phyloP scores from a whole-genome alignment of 2,888 invertebrate species.

The Trissonchulus latispiculum region DNA sequence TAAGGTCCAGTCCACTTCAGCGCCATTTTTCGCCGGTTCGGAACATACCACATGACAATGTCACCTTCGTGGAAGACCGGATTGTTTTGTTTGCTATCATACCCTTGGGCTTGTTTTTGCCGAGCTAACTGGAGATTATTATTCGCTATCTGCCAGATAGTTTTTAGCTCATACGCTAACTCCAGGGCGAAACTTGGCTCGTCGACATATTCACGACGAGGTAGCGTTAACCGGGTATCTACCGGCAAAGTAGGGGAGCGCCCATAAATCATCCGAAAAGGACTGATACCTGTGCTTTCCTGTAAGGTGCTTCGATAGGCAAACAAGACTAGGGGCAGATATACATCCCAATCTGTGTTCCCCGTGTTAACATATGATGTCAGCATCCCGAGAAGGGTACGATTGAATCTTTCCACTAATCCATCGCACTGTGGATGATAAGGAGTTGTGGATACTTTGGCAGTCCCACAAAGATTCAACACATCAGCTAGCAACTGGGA shows the following conservation, averaged over 20 bases:
- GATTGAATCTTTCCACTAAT: conserved; percentile 30
- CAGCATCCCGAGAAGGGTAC: conserved; percentile 26
- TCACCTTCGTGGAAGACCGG: not conserved
- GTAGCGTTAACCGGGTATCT: not conserved
- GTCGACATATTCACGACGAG: not conserved
- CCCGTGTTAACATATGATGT: not conserved
- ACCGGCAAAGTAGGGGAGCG: not conserved
- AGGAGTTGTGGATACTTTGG: conserved; percentile 21
- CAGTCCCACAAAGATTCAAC: conserved; percentile 22
- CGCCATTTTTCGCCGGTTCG: not conserved
- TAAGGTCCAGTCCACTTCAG: not conserved
- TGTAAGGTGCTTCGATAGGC: conserved; percentile 31
- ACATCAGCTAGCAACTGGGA: conserved; percentile 23
- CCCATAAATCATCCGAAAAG: conserved; percentile 24
- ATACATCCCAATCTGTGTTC: conserved; percentile 32
- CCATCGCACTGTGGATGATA: conserved; percentile 29
- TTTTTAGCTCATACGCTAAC: not conserved
- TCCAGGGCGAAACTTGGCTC: not conserved
- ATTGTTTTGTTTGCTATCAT: not conserved
- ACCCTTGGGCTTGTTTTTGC: not conserved
- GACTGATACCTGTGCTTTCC: conserved; percentile 26
- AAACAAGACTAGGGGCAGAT: conserved; percentile 29
- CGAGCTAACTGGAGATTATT: not conserved
- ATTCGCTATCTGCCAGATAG: not conserved
- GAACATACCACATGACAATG: not conserved